These are phyloP conservation scores for Ceyx cyanopectus DNA, from an alignment of 2,113 vertebrate species.

Conservation along the genomic window DNA sequence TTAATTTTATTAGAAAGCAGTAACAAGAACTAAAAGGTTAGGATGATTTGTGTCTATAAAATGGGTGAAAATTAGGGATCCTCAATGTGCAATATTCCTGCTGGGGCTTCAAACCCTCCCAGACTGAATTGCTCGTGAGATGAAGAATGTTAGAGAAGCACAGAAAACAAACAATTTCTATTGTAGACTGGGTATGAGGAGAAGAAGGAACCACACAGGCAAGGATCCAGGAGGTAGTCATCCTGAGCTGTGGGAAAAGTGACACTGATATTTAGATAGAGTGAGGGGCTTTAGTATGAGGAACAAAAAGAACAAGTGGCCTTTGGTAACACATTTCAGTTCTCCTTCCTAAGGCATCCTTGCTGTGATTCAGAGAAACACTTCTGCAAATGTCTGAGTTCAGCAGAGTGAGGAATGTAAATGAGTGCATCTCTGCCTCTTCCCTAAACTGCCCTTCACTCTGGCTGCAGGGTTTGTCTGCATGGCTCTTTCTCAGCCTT, in stretches of 20 bases:
- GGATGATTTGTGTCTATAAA: not conserved
- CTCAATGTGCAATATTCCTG: not conserved
- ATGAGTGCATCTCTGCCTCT: not conserved
- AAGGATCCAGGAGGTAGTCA: not conserved
- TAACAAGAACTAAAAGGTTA: not conserved
- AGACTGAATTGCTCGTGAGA: not conserved
- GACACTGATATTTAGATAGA: not conserved
- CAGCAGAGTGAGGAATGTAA: constrained; percentile 31
- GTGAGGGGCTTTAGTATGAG: not conserved
- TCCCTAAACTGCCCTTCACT: not conserved
- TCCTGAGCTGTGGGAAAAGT: not conserved
- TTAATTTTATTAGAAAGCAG: not conserved
- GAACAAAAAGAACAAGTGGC: not conserved
- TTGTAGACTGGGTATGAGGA: not conserved
- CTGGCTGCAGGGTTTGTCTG: not conserved
- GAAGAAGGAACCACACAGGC: not conserved
- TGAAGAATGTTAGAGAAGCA: not conserved
- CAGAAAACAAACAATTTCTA: not conserved
- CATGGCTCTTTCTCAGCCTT: not conserved
- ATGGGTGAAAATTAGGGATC: not conserved
- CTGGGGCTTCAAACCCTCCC: not conserved
- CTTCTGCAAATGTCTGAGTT: constrained; percentile 6
- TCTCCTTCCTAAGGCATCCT: not conserved
- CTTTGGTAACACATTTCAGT: not conserved
- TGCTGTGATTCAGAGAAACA: not conserved